Percentiles rank a stretch among this genome's conserved stretches.
Conservation (phyloP, 2,797 vertebrate genomes). For the Aldrovandia affinis region DNA sequence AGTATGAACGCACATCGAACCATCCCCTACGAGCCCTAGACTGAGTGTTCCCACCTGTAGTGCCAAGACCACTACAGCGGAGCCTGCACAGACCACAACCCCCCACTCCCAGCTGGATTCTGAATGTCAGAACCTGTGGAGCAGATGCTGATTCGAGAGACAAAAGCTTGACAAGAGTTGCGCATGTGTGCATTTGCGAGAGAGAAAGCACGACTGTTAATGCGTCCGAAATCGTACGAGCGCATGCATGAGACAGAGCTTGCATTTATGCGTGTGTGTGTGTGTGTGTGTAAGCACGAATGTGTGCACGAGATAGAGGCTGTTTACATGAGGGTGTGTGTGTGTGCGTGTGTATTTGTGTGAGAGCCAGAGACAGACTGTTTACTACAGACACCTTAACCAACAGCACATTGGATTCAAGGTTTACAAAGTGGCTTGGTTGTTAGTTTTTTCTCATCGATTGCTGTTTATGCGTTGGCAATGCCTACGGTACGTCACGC, state of each 20-base stretch:
- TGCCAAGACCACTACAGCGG: neutral
- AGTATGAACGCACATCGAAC: neutral
- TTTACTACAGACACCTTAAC: neutral
- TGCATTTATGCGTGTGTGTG: neutral
- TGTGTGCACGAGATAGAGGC: neutral
- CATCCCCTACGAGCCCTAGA: neutral
- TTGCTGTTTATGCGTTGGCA: neutral
- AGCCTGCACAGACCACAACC: neutral
- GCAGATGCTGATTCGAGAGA: neutral
- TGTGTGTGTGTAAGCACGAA: neutral
- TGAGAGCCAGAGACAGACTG: neutral
- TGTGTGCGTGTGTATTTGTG: neutral
- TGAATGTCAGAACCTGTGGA: neutral
- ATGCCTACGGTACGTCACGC: neutral
- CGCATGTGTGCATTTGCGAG: too few relatives aligned
- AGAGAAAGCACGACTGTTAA: too few relatives aligned
- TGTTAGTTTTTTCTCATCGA: neutral
- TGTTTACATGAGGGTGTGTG: neutral
- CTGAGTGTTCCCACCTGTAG: slow-evolving; percentile 17
- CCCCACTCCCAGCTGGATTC: neutral
- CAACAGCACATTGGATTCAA: neutral
- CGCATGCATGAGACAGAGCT: too few relatives aligned
- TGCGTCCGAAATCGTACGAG: too few relatives aligned
- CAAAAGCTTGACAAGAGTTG: neutral
- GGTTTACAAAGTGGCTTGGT: neutral